Percentiles rank a stretch among this genome's conserved stretches.
Evolutionary conservation across 2,113 vertebrate species (phyloP).

Genomic region (Phaethornis superciliosus): DNA sequence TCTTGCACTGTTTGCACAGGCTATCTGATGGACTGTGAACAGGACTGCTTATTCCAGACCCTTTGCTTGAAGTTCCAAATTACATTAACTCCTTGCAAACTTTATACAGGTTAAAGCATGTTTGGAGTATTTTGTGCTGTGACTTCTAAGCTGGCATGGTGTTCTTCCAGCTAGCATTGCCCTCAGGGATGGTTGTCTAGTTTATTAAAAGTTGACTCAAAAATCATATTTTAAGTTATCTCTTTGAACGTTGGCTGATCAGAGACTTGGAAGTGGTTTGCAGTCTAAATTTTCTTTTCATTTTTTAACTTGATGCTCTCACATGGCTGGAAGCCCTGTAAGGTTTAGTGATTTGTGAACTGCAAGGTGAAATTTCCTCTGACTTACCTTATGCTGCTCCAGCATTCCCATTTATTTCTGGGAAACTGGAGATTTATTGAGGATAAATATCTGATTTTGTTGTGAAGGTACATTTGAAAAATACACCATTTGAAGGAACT

Average conservation of each 20-base stretch:
- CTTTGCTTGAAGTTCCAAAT: not conserved
- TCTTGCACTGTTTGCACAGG: not conserved
- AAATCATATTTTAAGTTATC: not conserved
- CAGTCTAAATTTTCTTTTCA: not conserved
- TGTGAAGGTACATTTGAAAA: not conserved
- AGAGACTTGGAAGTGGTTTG: not conserved
- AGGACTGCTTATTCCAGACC: not conserved
- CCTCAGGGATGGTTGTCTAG: not conserved
- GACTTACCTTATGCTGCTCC: not conserved
- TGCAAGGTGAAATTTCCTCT: not conserved
- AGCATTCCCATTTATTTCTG: not conserved
- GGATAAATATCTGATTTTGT: not conserved
- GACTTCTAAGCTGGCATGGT: not conserved
- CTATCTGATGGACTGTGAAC: not conserved
- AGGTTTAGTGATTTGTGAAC: not conserved
- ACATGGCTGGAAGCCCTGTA: not conserved
- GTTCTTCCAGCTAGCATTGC: not conserved
- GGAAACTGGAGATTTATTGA: not conserved
- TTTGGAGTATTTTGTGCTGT: not conserved
- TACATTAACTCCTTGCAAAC: not conserved
- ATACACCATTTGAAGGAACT: not conserved
- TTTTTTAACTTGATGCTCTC: not conserved
- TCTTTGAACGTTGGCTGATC: not conserved
- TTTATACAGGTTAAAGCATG: not conserved
- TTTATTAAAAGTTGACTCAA: not conserved